These are phyloP conservation scores for Prionchulus punctatus DNA, from an alignment of 2,888 invertebrate genomes.

Conservation along the genomic window DNA sequence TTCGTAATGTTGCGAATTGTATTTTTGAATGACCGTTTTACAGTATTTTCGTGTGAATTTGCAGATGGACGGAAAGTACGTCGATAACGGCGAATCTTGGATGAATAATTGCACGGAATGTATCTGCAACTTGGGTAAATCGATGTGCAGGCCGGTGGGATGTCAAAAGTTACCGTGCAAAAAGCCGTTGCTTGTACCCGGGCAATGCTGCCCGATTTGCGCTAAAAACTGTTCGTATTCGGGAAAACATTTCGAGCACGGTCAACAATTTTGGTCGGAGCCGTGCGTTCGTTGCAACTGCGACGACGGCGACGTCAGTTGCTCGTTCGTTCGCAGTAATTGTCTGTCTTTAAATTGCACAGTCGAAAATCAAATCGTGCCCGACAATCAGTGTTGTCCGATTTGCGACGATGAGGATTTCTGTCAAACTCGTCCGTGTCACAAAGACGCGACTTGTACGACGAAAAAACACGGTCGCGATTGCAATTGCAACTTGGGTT, in stretches of 20 bases:
- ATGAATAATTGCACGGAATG: constrained; percentile 18
- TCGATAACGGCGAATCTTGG: background rate
- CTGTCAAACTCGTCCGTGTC: constrained; percentile 18
- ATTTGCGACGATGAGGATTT: constrained; percentile 18
- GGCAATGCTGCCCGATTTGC: constrained; percentile 22
- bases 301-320: constrained; percentile 21
- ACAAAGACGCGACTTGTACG: constrained; percentile 19
- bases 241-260: constrained; percentile 20
- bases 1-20: too few species aligned
- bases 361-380: too few species aligned
- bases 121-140: constrained; percentile 16
- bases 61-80: too few species aligned
- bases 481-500: constrained; percentile 22
- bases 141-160: constrained; percentile 19
- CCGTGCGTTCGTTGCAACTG: constrained; percentile 24
- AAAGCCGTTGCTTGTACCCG: constrained; percentile 4
- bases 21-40: too few species aligned
- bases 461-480: constrained; percentile 16
- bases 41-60: too few species aligned
- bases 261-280: constrained; percentile 26
- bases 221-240: constrained; percentile 21
- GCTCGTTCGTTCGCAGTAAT: too few species aligned
- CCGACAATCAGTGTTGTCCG: constrained; percentile 25
- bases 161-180: too few species aligned
- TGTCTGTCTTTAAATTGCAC: too few species aligned